Evolutionary conservation across 2,888 invertebrate species (phyloP).

Genomic region (Myopa testacea): DNA sequence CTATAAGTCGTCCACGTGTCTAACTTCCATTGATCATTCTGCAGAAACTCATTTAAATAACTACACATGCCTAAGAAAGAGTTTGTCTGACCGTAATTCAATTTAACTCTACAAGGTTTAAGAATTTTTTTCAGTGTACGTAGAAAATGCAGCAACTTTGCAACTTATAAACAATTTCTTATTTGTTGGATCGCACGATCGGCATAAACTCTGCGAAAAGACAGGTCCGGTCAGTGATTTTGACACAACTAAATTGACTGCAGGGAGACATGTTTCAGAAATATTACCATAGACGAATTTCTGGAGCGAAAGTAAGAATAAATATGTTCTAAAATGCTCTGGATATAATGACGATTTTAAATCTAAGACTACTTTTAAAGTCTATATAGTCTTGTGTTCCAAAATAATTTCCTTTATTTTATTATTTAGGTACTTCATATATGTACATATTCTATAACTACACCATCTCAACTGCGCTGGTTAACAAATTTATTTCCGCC

Average conservation of each 20-base stretch:
- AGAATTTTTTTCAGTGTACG: background rate
- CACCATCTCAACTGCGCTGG: slow-evolving; percentile 5
- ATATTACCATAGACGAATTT: background rate
- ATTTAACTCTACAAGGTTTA: background rate
- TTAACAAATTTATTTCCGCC: slow-evolving; percentile 27
- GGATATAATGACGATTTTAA: no score
- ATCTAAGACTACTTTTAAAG: no score
- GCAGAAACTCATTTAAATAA: no score
- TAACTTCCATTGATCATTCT: no score
- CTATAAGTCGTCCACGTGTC: no score
- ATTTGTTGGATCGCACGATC: slow-evolving; percentile 7
- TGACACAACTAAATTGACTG: slow-evolving; percentile 62
- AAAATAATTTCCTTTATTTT: no score
- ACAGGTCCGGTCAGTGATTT: slow-evolving; percentile 62
- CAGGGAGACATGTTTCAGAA: slow-evolving; percentile 26
- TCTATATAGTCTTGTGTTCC: no score
- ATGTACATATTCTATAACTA: background rate
- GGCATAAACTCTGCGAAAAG: slow-evolving; percentile 38
- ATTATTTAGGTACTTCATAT: no score
- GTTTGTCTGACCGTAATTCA: no score
- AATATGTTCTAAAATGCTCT: no score
- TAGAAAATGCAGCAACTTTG: background rate
- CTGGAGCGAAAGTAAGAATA: background rate
- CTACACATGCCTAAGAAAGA: no score
- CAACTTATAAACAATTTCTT: background rate